Percentiles rank a stretch among this genome's conserved stretches.
Evolutionary conservation across 2,113 vertebrate genomes (phyloP).

Genomic region (Dendropsophus ebraccatus): DNA sequence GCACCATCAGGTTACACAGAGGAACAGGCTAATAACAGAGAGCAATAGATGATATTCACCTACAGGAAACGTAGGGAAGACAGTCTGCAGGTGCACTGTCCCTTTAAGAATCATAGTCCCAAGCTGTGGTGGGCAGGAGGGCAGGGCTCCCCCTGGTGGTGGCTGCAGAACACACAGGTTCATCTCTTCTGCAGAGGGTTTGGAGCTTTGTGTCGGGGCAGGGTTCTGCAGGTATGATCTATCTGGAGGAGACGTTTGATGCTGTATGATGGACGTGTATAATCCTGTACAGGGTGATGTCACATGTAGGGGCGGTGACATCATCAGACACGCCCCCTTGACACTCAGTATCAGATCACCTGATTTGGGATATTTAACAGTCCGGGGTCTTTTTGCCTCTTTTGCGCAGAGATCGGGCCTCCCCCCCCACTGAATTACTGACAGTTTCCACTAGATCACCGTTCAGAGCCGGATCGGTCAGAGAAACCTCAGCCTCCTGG

Average conservation of each 20-base stretch:
- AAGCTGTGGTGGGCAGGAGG: too few relatives aligned
- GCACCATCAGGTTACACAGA: too few relatives aligned
- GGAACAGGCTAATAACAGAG: too few relatives aligned
- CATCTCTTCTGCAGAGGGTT: too few relatives aligned
- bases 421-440: slow-evolving; percentile 48
- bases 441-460: slow-evolving; percentile 52
- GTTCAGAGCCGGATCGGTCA: slow-evolving; percentile 59
- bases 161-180: neutral
- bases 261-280: neutral
- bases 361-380: slow-evolving; percentile 2
- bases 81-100: too few relatives aligned
- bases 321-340: neutral
- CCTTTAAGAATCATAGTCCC: too few relatives aligned
- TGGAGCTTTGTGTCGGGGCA: too few relatives aligned
- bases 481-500: slow-evolving; percentile 62
- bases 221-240: too few relatives aligned
- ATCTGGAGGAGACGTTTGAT: too few relatives aligned
- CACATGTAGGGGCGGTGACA: neutral
- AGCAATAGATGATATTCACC: too few relatives aligned
- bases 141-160: neutral
- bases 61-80: too few relatives aligned
- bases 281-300: neutral
- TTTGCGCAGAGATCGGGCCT: slow-evolving; percentile 73
- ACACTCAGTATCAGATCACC: neutral
- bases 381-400: slow-evolving; percentile 71